Percentiles rank a stretch among this genome's conserved stretches.
phyloP scores from a whole-genome alignment of 2,888 invertebrate species.

The Volucella inflata region DNA sequence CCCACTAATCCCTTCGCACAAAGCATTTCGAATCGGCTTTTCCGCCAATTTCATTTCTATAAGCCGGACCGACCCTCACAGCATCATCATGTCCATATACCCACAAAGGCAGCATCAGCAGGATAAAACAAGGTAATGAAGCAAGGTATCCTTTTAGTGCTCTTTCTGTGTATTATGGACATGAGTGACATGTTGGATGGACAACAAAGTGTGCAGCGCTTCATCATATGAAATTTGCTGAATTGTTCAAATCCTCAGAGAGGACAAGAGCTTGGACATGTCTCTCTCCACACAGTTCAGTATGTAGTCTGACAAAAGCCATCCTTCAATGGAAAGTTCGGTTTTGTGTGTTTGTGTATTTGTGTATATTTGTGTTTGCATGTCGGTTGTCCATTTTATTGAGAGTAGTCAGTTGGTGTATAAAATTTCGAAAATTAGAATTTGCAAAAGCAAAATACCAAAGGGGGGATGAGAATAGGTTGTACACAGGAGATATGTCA shows the following conservation, averaged over 20 bases:
- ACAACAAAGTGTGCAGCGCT: constrained; percentile 69
- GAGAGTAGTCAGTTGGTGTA: constrained; percentile 43
- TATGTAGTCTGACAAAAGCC: constrained; percentile 41
- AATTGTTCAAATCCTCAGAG: constrained; percentile 71
- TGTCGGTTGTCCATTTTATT: background rate
- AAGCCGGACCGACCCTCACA: constrained; percentile 38
- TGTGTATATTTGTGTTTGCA: background rate
- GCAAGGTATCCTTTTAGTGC: constrained; percentile 45
- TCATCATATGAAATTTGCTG: constrained; percentile 68
- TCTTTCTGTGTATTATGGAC: constrained; percentile 42
- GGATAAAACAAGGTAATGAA: constrained; percentile 31
- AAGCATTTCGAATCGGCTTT: constrained; percentile 74
- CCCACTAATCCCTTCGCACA: constrained; percentile 74
- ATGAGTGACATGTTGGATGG: constrained; percentile 68
- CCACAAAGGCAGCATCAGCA: constrained; percentile 10
- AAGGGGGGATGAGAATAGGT: background rate
- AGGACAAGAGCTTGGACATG: constrained; percentile 51
- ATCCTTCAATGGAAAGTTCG: constrained; percentile 1
- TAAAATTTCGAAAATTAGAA: constrained; percentile 72
- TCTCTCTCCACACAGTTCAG: constrained; percentile 35
- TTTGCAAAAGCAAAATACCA: constrained; percentile 53
- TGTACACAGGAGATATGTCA: constrained; percentile 31
- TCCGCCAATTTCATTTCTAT: constrained; percentile 73
- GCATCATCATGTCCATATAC: background rate
- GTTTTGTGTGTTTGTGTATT: background rate